phyloP scores from a whole-genome alignment of 1,140 invertebrate species.

The Pseudomyrmex sp. region DNA sequence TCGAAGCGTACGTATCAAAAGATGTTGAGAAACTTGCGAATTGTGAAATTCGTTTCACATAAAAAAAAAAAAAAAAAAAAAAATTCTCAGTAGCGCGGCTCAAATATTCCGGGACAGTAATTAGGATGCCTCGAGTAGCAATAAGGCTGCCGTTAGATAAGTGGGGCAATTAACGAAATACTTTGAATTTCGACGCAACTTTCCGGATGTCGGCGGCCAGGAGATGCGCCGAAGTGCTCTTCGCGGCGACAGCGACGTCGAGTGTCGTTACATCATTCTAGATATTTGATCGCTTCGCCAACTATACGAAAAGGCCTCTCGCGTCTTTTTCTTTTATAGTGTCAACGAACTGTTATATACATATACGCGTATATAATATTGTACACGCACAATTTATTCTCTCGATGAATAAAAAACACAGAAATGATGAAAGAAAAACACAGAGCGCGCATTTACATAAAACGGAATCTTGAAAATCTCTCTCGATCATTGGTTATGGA shows the following conservation, averaged over 20 bases:
- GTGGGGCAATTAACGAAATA: slow-evolving; percentile 57
- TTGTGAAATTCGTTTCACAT: background rate
- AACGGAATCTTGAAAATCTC: background rate
- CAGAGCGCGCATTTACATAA: too few relatives aligned
- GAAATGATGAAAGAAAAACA: background rate
- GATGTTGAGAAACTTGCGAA: background rate
- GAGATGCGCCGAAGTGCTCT: slow-evolving; percentile 8
- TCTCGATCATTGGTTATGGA: background rate
- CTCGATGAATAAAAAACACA: too few relatives aligned
- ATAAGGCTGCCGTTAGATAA: slow-evolving; percentile 34
- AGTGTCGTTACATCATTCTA: slow-evolving; percentile 45
- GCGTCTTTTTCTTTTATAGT: background rate
- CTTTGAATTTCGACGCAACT: slow-evolving; percentile 54
- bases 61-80: background rate
- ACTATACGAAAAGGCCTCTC: background rate
- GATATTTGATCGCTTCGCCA: slow-evolving; percentile 1
- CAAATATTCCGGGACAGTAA: slow-evolving; percentile 25
- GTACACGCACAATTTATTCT: background rate
- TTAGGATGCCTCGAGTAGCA: slow-evolving; percentile 49
- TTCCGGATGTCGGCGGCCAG: slow-evolving; percentile 46
- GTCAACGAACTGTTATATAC: background rate
- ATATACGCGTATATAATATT: too few relatives aligned
- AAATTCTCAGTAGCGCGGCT: background rate
- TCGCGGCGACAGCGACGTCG: background rate
- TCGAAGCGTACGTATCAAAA: background rate